Evolutionary conservation across 2,113 vertebrate genomes (phyloP), one percentile per base, ranked within the genome.

Genomic region (Podocnemis expansa): DNA sequence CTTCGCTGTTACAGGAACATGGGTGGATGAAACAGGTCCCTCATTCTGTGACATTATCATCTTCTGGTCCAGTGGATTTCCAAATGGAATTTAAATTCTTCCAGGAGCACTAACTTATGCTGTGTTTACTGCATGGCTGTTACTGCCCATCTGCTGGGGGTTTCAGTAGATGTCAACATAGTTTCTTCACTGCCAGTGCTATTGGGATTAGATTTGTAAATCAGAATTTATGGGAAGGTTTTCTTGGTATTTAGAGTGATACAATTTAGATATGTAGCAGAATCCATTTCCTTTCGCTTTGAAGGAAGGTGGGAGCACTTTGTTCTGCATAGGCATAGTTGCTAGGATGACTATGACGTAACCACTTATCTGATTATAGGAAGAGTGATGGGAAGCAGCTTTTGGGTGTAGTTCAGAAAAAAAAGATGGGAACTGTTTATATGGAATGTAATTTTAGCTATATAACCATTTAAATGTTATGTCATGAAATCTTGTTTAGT

Each of bases 361-460:
- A 25, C 43, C 45, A 47, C 7, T 24, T 29, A 84, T 2, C 80
- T 90, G 91, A 56, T 58, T n/a, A 19, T 0, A 0, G 58, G 43
- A 60, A 2, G 88, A 75, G 27, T 89, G 92, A 79, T 82, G 49
- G 54, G 54, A 88, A 87, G 10, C 60, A 88, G 73, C 80, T 93
- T 92, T 93, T 95, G 45, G 93, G 94, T 96, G 95, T 92, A 29
- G n/a, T 6, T 4, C 47, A 8, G 84, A 41, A 76, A 94, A 95
- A 85, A 31, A 93, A 55, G 45, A 86, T n/a, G 8, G 16, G 14
- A 63, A 67, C 31, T 17, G 4, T 67, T 63, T n/a, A 63, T 34
- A 17, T 63, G 31, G 16, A 67, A 67, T 67, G 16, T n/a, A n/a
- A 67, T n/a, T n/a, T 67, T 34, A 67, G 60, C 60, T 67, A 67